phyloP scores from a whole-genome alignment of 64 coral and sea anemone genomes.

The Trachythela sp. region DNA sequence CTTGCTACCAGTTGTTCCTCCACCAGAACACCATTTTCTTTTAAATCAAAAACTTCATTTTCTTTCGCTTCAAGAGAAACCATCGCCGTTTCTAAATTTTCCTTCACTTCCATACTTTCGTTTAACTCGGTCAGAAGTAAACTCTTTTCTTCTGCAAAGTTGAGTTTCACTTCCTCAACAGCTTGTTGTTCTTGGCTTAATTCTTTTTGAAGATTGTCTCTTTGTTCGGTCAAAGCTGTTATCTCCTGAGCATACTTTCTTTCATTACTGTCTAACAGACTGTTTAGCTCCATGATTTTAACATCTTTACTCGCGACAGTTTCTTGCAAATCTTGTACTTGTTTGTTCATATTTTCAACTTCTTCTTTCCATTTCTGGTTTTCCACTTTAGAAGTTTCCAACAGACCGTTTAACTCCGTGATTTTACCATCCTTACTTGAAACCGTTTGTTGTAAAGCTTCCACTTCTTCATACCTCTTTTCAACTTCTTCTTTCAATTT shows the following conservation, averaged over 20 bases:
- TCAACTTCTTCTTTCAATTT: neutral
- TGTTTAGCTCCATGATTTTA: neutral
- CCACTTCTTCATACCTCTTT: neutral
- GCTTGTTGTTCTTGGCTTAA: neutral
- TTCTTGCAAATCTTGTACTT: slow-evolving; percentile 23
- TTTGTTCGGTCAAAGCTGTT: neutral
- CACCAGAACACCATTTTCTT: neutral
- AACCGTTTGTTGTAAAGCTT: neutral
- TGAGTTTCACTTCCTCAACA: neutral
- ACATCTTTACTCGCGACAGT: slow-evolving; percentile 3
- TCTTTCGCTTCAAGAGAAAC: neutral
- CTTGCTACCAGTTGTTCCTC: neutral
- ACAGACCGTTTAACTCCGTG: slow-evolving; percentile 32
- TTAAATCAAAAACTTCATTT: slow-evolving; percentile 4
- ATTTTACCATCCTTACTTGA: neutral
- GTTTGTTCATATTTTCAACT: slow-evolving; percentile 4
- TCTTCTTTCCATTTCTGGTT: too few relatives aligned
- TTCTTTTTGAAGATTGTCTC: slow-evolving; percentile 27
- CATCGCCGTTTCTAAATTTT: neutral
- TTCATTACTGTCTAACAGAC: neutral
- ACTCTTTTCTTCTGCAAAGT: slow-evolving; percentile 20
- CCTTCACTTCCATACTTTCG: slow-evolving; percentile 3
- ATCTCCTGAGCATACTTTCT: neutral
- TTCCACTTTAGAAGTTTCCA: slow-evolving; percentile 38
- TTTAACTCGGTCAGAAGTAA: neutral